Conservation (phyloP, 1,140 invertebrate genomes). For the Habropoda laboriosa region DNA sequence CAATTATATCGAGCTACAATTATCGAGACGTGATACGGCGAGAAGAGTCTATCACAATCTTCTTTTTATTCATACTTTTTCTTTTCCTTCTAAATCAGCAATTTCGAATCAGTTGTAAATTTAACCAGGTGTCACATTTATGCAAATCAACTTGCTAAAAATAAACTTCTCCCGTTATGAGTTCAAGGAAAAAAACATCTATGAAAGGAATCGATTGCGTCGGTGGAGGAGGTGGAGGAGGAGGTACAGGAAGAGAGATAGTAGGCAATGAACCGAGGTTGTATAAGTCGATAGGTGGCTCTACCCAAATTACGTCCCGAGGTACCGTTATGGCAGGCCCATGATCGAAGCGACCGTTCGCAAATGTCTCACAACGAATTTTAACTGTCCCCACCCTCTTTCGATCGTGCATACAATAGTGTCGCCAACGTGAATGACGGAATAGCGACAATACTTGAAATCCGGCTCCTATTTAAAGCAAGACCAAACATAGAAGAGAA, state of each 20-base stretch:
- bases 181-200: background rate
- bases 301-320: constrained; percentile 75
- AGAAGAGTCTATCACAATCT: background rate
- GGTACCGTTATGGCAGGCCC: constrained; percentile 73
- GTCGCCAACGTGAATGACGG: background rate
- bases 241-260: constrained; percentile 46
- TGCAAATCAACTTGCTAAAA: background rate
- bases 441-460: constrained; percentile 6
- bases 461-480: too few relatives aligned
- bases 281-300: constrained; percentile 40
- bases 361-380: constrained; percentile 40
- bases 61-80: background rate
- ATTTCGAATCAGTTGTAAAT: background rate
- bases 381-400: constrained; percentile 22
- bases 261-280: constrained; percentile 59
- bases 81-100: background rate
- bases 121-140: background rate
- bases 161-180: background rate
- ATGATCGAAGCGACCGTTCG: constrained; percentile 56
- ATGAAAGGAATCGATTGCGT: constrained; percentile 25
- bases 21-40: background rate
- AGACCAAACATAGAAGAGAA: too few relatives aligned
- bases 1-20: background rate
- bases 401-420: constrained; percentile 26
- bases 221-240: background rate